phyloP scores from a whole-genome alignment of 2,888 invertebrate genomes.

The Scaptomyza flava region DNA sequence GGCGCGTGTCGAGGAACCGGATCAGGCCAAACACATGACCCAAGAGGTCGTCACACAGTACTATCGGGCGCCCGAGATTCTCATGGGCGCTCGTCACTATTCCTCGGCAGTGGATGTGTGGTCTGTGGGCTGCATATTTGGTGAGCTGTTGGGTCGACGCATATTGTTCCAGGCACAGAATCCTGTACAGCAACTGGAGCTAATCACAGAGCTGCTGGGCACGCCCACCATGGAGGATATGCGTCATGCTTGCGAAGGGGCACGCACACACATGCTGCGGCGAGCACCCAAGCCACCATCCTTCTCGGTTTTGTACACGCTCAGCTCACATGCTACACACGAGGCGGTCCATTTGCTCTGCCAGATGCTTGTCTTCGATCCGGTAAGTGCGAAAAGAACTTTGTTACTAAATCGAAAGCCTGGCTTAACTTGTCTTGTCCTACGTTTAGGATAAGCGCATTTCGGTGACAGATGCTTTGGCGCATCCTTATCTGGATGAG shows the following conservation, averaged over 20 bases:
- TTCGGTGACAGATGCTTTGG: slow-evolving; percentile 96
- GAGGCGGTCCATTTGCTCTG: slow-evolving; percentile 98
- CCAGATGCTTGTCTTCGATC: slow-evolving; percentile 99
- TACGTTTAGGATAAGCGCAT: slow-evolving; percentile 93
- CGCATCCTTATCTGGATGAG: slow-evolving; percentile 99
- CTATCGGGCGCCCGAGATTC: slow-evolving; percentile 98
- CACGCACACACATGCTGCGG: slow-evolving; percentile 94
- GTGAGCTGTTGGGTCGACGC: slow-evolving; percentile 96
- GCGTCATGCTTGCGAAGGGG: slow-evolving; percentile 98
- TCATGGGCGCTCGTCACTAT: slow-evolving; percentile 99
- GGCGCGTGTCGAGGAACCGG: slow-evolving; percentile 98
- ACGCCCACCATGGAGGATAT: slow-evolving; percentile 98
- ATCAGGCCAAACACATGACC: slow-evolving; percentile 97
- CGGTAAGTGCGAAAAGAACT: slow-evolving; percentile 86
- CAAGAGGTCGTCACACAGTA: slow-evolving; percentile 99
- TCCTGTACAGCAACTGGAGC: slow-evolving; percentile 98
- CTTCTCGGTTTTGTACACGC: slow-evolving; percentile 94
- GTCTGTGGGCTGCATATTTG: slow-evolving; percentile 99
- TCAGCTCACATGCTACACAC: slow-evolving; percentile 96
- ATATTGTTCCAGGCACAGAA: slow-evolving; percentile 99
- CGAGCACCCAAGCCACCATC: slow-evolving; percentile 95
- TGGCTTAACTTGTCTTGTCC: slow-evolving; percentile 38
- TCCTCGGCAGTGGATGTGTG: slow-evolving; percentile 98
- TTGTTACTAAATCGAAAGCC: neutral
- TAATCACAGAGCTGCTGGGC: slow-evolving; percentile 98